Percentiles rank a stretch among this genome's conserved stretches.
Conservation (phyloP, 2,113 vertebrate genomes). For the Talpa occidentalis region DNA sequence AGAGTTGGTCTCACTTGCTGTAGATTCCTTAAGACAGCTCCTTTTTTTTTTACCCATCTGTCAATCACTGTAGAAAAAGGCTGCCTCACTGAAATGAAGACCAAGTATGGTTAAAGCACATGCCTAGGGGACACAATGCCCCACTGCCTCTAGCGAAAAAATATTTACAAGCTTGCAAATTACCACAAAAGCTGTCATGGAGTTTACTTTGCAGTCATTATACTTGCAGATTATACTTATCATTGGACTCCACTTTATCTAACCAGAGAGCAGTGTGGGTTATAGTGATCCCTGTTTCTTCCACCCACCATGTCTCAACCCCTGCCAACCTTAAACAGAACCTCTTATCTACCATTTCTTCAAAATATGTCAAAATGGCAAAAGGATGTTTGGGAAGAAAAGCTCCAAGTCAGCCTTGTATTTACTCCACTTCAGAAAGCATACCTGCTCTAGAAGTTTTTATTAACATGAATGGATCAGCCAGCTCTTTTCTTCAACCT, state of each 20-base stretch:
- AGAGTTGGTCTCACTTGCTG: not conserved
- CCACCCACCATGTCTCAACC: not conserved
- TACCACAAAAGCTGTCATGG: not conserved
- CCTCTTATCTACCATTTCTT: not conserved
- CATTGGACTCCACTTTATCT: not conserved
- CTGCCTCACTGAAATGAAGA: not conserved
- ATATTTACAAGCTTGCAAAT: not conserved
- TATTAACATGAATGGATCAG: not conserved
- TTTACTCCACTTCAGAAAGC: not conserved
- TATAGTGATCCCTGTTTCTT: not conserved
- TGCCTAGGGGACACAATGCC: not conserved
- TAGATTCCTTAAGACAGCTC: not conserved
- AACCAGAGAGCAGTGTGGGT: not conserved
- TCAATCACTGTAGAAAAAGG: not conserved
- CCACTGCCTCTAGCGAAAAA: not conserved
- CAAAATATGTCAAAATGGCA: not conserved
- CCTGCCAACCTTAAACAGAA: not conserved
- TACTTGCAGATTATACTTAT: not conserved
- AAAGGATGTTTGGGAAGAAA: not conserved
- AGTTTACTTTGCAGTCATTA: not conserved
- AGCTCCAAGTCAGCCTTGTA: not conserved
- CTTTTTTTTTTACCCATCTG: not conserved
- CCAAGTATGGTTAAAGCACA: not conserved
- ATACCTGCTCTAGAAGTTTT: not conserved
- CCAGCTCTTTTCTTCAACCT: not conserved